phyloP scores from a whole-genome alignment of 2,113 vertebrate species.

The Galemys pyrenaicus region DNA sequence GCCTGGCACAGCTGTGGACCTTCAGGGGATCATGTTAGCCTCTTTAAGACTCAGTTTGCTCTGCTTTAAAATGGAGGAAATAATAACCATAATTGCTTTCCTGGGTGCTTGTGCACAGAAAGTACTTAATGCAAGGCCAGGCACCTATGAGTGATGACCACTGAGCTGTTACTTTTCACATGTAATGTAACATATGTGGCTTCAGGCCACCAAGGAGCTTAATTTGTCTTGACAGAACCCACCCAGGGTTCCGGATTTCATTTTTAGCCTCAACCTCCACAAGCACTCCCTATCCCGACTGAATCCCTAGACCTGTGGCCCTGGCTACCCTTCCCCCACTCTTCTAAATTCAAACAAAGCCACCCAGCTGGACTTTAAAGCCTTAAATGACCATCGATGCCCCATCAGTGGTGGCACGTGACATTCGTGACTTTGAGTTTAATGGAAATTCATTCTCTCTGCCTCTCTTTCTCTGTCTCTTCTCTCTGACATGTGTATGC shows the following conservation, averaged over 20 bases:
- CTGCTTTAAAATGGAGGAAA: conserved; percentile 15
- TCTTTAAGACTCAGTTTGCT: not conserved
- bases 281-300: not conserved
- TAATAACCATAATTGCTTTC: not conserved
- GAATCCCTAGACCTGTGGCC: not conserved
- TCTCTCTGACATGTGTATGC: not conserved
- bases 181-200: not conserved
- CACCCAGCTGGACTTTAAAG: not conserved
- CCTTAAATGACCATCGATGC: not conserved
- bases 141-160: not conserved
- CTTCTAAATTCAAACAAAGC: not conserved
- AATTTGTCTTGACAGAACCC: not conserved
- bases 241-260: not conserved
- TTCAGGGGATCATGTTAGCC: not conserved
- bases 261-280: not conserved
- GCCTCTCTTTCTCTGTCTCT: not conserved
- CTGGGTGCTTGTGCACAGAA: not conserved
- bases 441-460: conserved; percentile 14
- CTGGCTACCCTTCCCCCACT: not conserved
- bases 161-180: not conserved
- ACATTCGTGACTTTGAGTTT: conserved; percentile 12
- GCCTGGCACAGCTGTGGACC: not conserved
- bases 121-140: not conserved
- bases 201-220: conserved; percentile 8
- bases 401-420: not conserved